Base-by-base conservation (phyloP, 2,113 vertebrate genomes). In the Clupea harengus region DNA sequence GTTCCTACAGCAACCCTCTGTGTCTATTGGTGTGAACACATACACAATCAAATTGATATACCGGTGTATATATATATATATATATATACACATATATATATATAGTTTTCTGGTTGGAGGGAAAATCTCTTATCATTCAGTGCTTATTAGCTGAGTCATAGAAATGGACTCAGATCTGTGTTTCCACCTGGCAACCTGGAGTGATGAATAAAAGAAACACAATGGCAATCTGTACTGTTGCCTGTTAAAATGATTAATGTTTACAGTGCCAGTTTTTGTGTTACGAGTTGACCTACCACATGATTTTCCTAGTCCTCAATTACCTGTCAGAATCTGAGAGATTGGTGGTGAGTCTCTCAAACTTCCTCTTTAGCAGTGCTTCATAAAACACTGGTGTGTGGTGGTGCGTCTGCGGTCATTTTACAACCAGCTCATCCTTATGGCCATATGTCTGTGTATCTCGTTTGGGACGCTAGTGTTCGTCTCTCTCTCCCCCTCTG, bases 1-100 rank as follows among this genome's bases (percentile, higher is more conserved):
- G 85, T 89, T 89, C 50, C 54, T 39, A 49, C 11, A 67, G 67
- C 32, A 81, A 75, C 75, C 45, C 13, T 85, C 57, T 82, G 22
- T 85, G 49, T 50, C 78, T 49, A 39, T 87, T 46, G 83, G 78
- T 81, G 25, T 86, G 28, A 44, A 39, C 64, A 67, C 64, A 67
- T 10, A 39, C 32, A 15, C 32, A 39, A 32, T 39, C 28, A 4
- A 15, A 11, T 78, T 44, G 28, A 78, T 32, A 15, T 15, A 52
- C n/a, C n/a, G n/a, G n/a, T n/a, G n/a, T n/a, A n/a, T n/a, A n/a
- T n/a, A n/a, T n/a, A n/a, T n/a, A n/a, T n/a, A n/a, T n/a, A n/a
- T n/a, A n/a, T n/a, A n/a, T n/a, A n/a, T n/a, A n/a, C n/a, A n/a
- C n/a, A n/a, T n/a, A n/a, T n/a, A n/a, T n/a, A 32, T 72, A 72